Conservation (phyloP, 2,888 invertebrate genomes). For the Tortrix viridana region DNA sequence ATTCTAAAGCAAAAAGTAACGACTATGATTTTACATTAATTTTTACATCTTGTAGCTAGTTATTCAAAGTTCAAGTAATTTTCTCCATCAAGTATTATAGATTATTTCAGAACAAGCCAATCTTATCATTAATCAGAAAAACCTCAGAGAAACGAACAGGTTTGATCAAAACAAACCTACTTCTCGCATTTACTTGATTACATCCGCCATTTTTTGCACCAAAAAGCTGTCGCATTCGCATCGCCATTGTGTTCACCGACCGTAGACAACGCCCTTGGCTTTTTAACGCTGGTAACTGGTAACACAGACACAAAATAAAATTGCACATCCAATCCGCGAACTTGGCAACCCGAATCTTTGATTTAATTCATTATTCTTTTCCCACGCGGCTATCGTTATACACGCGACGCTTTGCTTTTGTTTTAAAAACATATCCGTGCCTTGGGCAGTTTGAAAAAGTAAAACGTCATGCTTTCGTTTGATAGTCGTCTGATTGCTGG, state of each 20-base stretch:
- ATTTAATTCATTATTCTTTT: conserved; percentile 70
- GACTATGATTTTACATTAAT: too few species aligned
- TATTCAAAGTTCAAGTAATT: conserved; percentile 1
- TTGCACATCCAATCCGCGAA: conserved; percentile 58
- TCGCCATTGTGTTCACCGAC: conserved; percentile 57
- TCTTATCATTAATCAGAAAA: conserved; percentile 10
- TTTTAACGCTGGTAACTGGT: conserved; percentile 5
- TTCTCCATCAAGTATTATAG: background rate
- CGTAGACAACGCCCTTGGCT: conserved; percentile 44
- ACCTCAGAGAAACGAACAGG: conserved; percentile 21
- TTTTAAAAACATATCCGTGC: conserved; percentile 70
- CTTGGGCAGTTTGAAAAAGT: conserved; percentile 62
- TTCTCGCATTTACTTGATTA: conserved; percentile 59
- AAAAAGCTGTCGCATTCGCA: conserved; percentile 59
- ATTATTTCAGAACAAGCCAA: background rate
- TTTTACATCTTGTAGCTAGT: too few species aligned
- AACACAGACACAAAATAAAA: conserved; percentile 27
- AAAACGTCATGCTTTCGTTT: conserved; percentile 67
- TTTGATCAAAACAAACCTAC: conserved; percentile 43
- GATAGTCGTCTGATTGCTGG: conserved; percentile 73
- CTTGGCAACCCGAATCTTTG: conserved; percentile 60
- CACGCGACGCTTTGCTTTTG: conserved; percentile 63
- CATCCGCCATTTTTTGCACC: conserved; percentile 63
- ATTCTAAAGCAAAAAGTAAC: too few species aligned
- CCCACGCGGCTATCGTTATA: conserved; percentile 66